Base-by-base conservation (phyloP, 2,888 invertebrate species). In the Agonopterix alstromeriana region DNA sequence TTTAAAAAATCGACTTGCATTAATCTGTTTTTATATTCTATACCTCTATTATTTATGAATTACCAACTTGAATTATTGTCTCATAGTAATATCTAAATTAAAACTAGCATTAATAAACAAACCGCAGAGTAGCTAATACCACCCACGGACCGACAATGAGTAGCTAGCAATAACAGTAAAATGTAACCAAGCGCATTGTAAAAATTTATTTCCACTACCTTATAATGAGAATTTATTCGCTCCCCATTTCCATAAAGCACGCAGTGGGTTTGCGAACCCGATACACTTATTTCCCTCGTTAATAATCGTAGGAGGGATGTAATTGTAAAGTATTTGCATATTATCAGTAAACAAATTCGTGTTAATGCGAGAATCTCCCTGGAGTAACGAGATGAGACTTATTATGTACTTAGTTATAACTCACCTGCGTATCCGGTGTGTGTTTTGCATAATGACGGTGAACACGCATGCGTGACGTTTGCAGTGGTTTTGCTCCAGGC, bases 201-300 rank as follows among this genome's bases (percentile, higher is more conserved):
- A 73, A 76, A 75, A 78, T 80, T 66, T 77, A 77, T 79, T 74
- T 77, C 71, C 70, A 73, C 72, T 70, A 71, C 65, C 67, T 64
- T 65, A 70, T 78, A 82, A 81, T 78, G 76, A 80, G 74, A 80
- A 82, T 82, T 81, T 83, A 81, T 82, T 73, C 77, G 73, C 75
- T 70, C 73, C 66, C 74, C 68, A 75, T 80, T 82, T 79, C 78
- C 77, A 78, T 79, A 78, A 79, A 77, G 73, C 71, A 67, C 68
- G 61, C 65, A 27, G 27, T 27, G 27, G 27, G 67, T 65, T 62
- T 61, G 65, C 62, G 65, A 70, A 69, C 68, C 65, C 65, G 70
- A 75, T 75, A 70, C 11, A 11, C 64, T 58, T 63, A 69, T 73
- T 73, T 63, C 62, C 64, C 58, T 65, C 63, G 63, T 70, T 46